These are phyloP conservation scores for Podarcis siculus DNA, from an alignment of 2,797 vertebrate genomes.

Conservation along the genomic window DNA sequence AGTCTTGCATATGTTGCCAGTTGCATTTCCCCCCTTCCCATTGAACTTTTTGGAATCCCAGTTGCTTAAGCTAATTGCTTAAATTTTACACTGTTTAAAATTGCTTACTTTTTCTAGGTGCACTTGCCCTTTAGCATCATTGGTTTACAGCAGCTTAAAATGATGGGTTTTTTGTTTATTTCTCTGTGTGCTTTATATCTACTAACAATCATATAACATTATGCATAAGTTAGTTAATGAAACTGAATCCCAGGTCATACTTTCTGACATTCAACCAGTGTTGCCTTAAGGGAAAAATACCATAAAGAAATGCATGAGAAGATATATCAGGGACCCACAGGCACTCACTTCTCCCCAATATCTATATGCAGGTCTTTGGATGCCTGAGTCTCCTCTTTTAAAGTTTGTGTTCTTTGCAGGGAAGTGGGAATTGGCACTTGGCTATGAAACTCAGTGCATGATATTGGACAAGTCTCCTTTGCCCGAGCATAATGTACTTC, in stretches of 20 bases:
- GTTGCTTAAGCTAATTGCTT: too few relatives aligned
- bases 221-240: not conserved
- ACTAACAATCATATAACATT: not conserved
- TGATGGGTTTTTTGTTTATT: not conserved
- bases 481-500: not conserved
- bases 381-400: not conserved
- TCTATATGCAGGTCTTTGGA: not conserved
- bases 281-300: not conserved
- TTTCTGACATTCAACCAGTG: not conserved
- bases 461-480: not conserved
- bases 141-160: not conserved
- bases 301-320: not conserved
- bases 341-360: not conserved
- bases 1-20: not conserved
- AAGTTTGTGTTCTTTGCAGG: not conserved
- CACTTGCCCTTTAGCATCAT: not conserved
- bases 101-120: not conserved
- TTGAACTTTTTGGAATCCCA: not conserved
- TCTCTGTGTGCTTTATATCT: not conserved
- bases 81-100: too few relatives aligned
- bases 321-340: not conserved
- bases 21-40: not conserved
- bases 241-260: not conserved
- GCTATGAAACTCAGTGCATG: not conserved
- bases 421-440: not conserved